Evolutionary conservation across 2,888 invertebrate genomes (phyloP).

Genomic region (Andricus quercusramuli): DNA sequence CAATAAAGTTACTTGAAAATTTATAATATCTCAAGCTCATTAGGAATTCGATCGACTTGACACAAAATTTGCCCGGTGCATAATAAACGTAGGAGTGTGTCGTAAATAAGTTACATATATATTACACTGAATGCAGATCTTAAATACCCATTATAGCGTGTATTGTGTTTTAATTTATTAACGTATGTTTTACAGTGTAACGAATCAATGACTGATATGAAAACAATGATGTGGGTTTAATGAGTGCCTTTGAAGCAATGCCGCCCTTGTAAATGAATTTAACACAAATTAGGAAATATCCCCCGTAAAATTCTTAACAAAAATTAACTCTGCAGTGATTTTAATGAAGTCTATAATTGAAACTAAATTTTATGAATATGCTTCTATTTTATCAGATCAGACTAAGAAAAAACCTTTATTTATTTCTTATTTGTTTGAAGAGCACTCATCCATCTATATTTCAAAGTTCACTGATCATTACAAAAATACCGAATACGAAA

Average conservation of each 20-base stretch:
- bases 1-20: background rate
- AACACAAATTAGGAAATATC: background rate
- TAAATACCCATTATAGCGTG: conserved; percentile 12
- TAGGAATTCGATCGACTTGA: conserved; percentile 31
- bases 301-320: background rate
- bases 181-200: conserved; percentile 14
- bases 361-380: background rate
- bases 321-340: conserved; percentile 2
- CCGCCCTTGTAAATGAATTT: background rate
- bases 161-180: conserved; percentile 2
- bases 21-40: background rate
- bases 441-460: background rate
- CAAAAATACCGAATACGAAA: background rate
- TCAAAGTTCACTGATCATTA: background rate
- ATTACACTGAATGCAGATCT: conserved; percentile 11
- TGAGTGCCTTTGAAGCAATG: conserved; percentile 29
- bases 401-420: background rate
- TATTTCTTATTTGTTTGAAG: background rate
- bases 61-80: background rate
- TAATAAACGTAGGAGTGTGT: background rate
- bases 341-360: background rate
- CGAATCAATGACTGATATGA: conserved; percentile 18
- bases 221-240: conserved; percentile 28
- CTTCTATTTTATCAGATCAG: background rate
- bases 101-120: conserved; percentile 1